Evolutionary conservation across 1,140 invertebrate species (phyloP), one percentile per base, ranked within the genome.

Genomic region (Myzus persicae): DNA sequence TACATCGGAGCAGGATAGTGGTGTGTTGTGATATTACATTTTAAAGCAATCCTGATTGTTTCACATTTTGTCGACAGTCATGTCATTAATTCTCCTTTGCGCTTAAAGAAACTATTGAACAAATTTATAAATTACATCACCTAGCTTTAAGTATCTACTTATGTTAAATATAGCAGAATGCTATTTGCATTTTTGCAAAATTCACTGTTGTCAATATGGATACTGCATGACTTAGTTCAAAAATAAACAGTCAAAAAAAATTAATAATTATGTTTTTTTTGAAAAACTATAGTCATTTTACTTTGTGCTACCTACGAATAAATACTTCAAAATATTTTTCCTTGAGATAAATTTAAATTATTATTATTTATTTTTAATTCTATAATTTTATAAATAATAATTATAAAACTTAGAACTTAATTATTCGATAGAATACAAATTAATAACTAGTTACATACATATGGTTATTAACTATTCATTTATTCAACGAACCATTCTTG

Each of bases 321-420:
- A 82, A 82, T 20, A 22, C 20, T 22, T 82, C 36, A 36, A 40
- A 6, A 8, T 38, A 22, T 84, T 31, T 82, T 42, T 4, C 42
- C 11, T 40, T 40, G 42, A 42, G 42, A 8, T 31, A 46, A 48
- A 87, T 46, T 31, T 8, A 24, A 8, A 24, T 24, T 88, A n/a
- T 88, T 51, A 36, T 51, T 36, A 38, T 51, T 51, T 89, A 51
- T 51, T 89, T 89, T 51, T 51, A 89, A 88, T 48, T 88, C 44
- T 48, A 48, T 36, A n/a, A 36, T 40, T 46, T 88, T 36, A 88
- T 88, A 88, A 88, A 89, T 51, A 89, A 89, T 89, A 89, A 89
- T 89, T 89, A 51, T 54, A 51, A 38, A 89, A 51, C 87, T 89
- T 48, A 38, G 26, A 38, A 38, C 31, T 48, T 88, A 88, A 88